Percentiles rank a stretch among this genome's conserved stretches.
These are phyloP conservation scores for Procapra przewalskii DNA, from an alignment of 2,113 vertebrate genomes.

Conservation along the genomic window DNA sequence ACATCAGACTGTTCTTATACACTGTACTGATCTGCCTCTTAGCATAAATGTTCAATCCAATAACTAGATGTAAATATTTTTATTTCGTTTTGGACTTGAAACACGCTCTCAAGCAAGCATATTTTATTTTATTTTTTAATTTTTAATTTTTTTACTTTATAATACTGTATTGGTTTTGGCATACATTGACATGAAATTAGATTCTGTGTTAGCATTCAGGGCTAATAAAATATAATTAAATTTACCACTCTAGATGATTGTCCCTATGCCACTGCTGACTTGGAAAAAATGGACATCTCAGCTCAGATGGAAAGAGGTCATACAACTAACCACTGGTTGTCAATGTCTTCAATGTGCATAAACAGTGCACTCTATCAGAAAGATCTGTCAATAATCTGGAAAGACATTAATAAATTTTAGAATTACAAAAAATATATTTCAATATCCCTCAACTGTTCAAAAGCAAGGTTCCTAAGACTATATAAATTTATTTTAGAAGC, in stretches of 20 bases:
- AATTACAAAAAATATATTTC: not conserved
- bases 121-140: not conserved
- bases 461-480: not conserved
- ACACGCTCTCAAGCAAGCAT: not conserved
- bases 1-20: accelerated
- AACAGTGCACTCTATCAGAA: not conserved
- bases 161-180: too few species aligned
- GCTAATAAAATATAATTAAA: not conserved
- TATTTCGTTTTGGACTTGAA: not conserved
- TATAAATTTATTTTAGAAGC: not conserved
- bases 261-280: not conserved
- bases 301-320: not conserved
- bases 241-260: not conserved
- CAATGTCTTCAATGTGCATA: not conserved
- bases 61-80: not conserved
- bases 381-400: not conserved
- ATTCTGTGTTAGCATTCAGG: not conserved
- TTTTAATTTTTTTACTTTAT: too few species aligned
- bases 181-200: not conserved
- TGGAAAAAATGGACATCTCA: not conserved
- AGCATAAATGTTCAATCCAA: not conserved
- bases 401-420: not conserved
- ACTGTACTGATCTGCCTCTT: not conserved
- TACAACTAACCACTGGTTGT: not conserved
- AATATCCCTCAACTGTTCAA: not conserved